Base-by-base conservation (phyloP, 2,888 invertebrate species). In the Colostygia pectinataria region DNA sequence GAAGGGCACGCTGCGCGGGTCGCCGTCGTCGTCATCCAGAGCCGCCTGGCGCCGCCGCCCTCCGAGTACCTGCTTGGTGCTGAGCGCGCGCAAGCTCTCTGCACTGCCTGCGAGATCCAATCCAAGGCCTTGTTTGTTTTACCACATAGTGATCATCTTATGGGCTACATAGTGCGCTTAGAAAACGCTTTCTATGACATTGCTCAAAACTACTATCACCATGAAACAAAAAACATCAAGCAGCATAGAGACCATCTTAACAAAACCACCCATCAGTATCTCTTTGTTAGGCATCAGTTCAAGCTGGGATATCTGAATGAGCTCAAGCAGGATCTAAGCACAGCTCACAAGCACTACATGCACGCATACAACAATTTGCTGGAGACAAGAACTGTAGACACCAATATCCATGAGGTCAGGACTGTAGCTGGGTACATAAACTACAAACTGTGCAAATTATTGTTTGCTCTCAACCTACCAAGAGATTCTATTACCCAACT, bases 221-320 rank as follows among this genome's bases (percentile, higher is more conserved):
- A 95, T 58, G 96, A 97, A 89, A 94, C 96, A 14, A 95, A 96
- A 68, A 93, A 94, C 57, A 93, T 98, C 27, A 97, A 98, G 74
- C 93, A 94, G 32, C 98, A 98, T 77, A 92, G 95, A 63, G 98
- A 98, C 73, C 95, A 97, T 71, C 92, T 98, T 24, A 97, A 97
- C 65, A 97, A 97, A 84, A 95, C 95, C 7, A 95, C 95, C 12
- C 98, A 99, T 83, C 97, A 96, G 78, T 95, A 96, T 66, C 91
- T 99, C 41, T 96, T 96, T 90, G 97, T 99, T 15, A 91, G 99
- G 23, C 99, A 99, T 87, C 97, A 98, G 74, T 99, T 98, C 77
- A 99, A 99, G 89, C 93, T 99, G 79, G 99, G 96, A 0, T 99
- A 98, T 86, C 93, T 98, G 41, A 96, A 96, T 71, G 99, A 99